Evolutionary conservation across 1,140 invertebrate genomes (phyloP), one percentile per base, ranked within the genome.

Genomic region (Psilanteris sp.): DNA sequence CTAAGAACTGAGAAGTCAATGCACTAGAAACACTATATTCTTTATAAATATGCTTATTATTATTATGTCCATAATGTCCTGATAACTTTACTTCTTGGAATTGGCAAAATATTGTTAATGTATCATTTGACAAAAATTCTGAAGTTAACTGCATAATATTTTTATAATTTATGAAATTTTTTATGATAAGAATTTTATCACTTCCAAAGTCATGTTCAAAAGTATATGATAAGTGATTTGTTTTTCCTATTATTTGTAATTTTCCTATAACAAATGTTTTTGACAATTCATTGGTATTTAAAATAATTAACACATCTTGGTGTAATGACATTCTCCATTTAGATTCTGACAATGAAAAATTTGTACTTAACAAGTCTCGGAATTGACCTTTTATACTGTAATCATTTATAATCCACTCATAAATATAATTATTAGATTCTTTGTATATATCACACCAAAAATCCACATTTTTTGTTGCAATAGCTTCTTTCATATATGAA

Each of bases 331-430:
- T 9, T 5, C 4, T 41, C 50, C 50, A 55, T 3, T 37, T 16
- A 1, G 34, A 6, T 11, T 10, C 13, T n/a, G 13, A 10, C 4
- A 29, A 18, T 26, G 50, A 2, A 18, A 55, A 27, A 4, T 27
- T 26, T 6, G 6, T 4, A 1, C 1, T 6, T 1, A 15, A 1
- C 1, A 29, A 4, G 1, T 50, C 14, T 4, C 8, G 4, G 3
- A 55, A 10, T 10, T 24, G 24, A 7, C 34, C 22, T 29, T 39
- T 39, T 6, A 55, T 27, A 4, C 8, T 26, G 24, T 55, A 55
- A 11, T 55, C 11, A 0, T 9, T 10, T 2, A 55, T 55, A 3
- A 9, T 14, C 50, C 50, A 55, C n/a, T 27, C 8, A 16, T 18
- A 39, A 2, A 3, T 26, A 7, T 39, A 9, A 4, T 2, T 16